These are phyloP conservation scores for Thereva unica DNA, from an alignment of 2,888 invertebrate species.

Conservation along the genomic window DNA sequence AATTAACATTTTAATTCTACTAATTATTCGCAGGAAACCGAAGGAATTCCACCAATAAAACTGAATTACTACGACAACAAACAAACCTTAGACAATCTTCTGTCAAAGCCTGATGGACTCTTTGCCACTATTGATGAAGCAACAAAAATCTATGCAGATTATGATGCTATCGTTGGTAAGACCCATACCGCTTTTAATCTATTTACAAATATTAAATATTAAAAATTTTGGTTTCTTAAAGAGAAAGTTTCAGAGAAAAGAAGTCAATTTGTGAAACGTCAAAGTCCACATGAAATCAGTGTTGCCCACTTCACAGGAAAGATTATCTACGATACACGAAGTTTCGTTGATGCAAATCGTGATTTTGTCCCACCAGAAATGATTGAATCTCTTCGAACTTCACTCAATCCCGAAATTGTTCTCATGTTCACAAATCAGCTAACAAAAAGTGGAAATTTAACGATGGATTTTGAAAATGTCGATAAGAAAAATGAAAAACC, in stretches of 20 bases:
- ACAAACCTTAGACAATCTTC: slow-evolving; percentile 81
- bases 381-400: slow-evolving; percentile 81
- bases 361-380: slow-evolving; percentile 90
- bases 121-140: slow-evolving; percentile 87
- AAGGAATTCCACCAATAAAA: slow-evolving; percentile 72
- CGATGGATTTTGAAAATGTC: slow-evolving; percentile 59
- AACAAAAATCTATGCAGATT: slow-evolving; percentile 72
- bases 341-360: slow-evolving; percentile 86
- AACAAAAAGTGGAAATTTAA: slow-evolving; percentile 83
- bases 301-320: slow-evolving; percentile 91
- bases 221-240: slow-evolving; percentile 40
- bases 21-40: slow-evolving; percentile 68
- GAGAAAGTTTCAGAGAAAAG: slow-evolving; percentile 55
- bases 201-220: background rate
- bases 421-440: slow-evolving; percentile 82
- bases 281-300: slow-evolving; percentile 70
- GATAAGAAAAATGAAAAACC: slow-evolving; percentile 54
- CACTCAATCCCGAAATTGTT: slow-evolving; percentile 70
- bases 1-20: background rate
- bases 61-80: slow-evolving; percentile 88
- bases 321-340: slow-evolving; percentile 79
- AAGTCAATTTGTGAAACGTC: slow-evolving; percentile 56
- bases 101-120: slow-evolving; percentile 81
- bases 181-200: background rate
- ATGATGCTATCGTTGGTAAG: slow-evolving; percentile 72